Percentiles rank a stretch among this genome's conserved stretches.
Evolutionary conservation across 1,140 invertebrate species (phyloP).

Genomic region (Drosophila murphyi): DNA sequence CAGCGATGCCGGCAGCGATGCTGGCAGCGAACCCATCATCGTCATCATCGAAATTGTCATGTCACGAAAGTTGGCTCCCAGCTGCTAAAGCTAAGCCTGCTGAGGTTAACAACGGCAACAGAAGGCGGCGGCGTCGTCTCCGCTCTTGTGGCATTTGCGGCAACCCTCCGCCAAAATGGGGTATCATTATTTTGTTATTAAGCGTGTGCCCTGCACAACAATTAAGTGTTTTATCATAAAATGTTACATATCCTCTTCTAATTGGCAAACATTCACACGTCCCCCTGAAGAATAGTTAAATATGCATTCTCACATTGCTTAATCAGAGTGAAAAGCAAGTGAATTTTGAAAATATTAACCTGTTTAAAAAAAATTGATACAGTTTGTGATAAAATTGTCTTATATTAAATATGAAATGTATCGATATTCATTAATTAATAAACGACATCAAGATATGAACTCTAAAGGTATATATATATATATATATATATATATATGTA

Average conservation of each 20-base stretch:
- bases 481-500: no score
- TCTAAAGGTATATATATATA: no score
- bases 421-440: no score
- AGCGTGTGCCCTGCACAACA: slow-evolving; percentile 49
- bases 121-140: slow-evolving; percentile 56
- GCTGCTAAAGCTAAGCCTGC: slow-evolving; percentile 45
- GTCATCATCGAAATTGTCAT: slow-evolving; percentile 80
- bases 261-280: background rate
- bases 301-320: no score
- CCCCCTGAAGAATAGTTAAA: background rate
- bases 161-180: slow-evolving; percentile 46
- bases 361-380: no score
- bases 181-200: slow-evolving; percentile 62
- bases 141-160: slow-evolving; percentile 67
- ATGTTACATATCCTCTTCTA: slow-evolving; percentile 13
- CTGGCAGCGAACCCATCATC: slow-evolving; percentile 55
- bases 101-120: slow-evolving; percentile 38
- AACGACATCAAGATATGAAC: no score
- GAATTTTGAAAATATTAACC: no score
- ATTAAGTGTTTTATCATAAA: slow-evolving; percentile 33
- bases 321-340: no score
- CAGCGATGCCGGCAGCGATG: slow-evolving; percentile 15
- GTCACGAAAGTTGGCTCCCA: slow-evolving; percentile 79
- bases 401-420: no score
- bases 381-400: no score